Evolutionary conservation across 92 coral and sea anemone species (phyloP), one percentile per base, ranked within the genome.

Genomic region (Desmophyllum pertusum): DNA sequence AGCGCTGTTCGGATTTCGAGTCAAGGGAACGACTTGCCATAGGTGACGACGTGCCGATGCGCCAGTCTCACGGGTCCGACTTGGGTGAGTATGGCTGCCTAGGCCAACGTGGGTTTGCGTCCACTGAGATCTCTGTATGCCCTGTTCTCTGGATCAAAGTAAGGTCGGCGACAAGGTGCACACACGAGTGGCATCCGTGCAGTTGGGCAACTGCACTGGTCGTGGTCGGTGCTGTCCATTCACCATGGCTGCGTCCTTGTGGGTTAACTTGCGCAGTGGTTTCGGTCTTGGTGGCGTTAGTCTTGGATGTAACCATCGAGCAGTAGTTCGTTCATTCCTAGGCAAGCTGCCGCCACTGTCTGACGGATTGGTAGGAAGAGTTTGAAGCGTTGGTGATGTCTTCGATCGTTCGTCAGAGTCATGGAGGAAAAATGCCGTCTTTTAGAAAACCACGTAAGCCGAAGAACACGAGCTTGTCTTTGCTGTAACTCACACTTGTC

Each of bases 31-130:
- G 14, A 15, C 72, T 67, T 36, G 55, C n/a, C 72, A 18, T 37
- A 76, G 10, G 87, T 81, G 75, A 83, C 80, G 83, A 67, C 72
- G 23, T 67, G 72, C 40, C 35, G 10, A 40, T 14, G n/a, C 75
- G 73, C 19, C 75, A 81, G 81, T 90, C 66, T 10, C 23, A 33
- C n/a, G 9, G 35, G n/a, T n/a, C 17, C 88, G 86, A 63, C 40
- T 77, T 88, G 83, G 17, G 69, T 73, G 76, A 84, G 42, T 71
- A 84, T 63, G 83, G 69, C 41, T 42, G 76, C n/a, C 91, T 23
- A 70, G 38, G 71, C 91, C 88, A 39, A 75, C 89, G n/a, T 11
- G 89, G 93, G 65, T 84, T 89, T 17, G 89, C 83, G 41, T 77
- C 92, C 38, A 80, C 84, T 17, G 65, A 40, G 27, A 84, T 84